A percentile compares a stretch with the other conserved stretches of the same genome.
Evolutionary conservation across 2,113 vertebrate genomes (phyloP).

Genomic region (Chloropsis cyanopogon): DNA sequence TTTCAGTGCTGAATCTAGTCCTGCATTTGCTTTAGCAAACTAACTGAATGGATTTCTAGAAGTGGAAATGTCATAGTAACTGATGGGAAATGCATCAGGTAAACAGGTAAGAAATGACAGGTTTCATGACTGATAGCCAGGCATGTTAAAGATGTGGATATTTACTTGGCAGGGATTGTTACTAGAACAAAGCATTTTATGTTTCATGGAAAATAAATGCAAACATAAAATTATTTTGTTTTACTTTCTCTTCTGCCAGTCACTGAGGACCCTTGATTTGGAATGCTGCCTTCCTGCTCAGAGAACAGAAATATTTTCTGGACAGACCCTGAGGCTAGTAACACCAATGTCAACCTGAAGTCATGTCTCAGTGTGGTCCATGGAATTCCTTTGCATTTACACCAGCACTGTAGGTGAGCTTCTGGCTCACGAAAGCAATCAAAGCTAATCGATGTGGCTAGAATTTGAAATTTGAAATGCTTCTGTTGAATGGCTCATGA

Average conservation of each 20-base stretch:
- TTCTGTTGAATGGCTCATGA: constrained; percentile 2
- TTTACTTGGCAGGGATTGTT: neutral
- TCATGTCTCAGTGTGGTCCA: rapidly evolving
- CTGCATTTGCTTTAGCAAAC: neutral
- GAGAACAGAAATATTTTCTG: neutral
- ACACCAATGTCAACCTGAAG: neutral
- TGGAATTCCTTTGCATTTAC: neutral
- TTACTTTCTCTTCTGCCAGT: neutral
- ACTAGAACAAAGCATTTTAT: neutral
- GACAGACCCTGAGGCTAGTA: neutral
- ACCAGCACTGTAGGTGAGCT: neutral
- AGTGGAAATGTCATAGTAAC: neutral
- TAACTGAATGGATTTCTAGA: constrained; percentile 2
- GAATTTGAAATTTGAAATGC: constrained; percentile 34
- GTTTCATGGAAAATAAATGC: constrained; percentile 23
- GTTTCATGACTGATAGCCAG: constrained; percentile 23
- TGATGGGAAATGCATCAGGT: constrained; percentile 5
- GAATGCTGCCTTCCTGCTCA: neutral
- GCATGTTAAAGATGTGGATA: neutral
- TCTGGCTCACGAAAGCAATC: constrained; percentile 4
- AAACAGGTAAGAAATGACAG: constrained; percentile 31
- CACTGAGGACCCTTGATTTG: neutral
- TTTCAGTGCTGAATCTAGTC: neutral
- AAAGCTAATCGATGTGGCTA: constrained; percentile 9
- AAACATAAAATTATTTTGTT: neutral